Evolutionary conservation across 2,113 vertebrate species (phyloP).

Genomic region (Bubo bubo): DNA sequence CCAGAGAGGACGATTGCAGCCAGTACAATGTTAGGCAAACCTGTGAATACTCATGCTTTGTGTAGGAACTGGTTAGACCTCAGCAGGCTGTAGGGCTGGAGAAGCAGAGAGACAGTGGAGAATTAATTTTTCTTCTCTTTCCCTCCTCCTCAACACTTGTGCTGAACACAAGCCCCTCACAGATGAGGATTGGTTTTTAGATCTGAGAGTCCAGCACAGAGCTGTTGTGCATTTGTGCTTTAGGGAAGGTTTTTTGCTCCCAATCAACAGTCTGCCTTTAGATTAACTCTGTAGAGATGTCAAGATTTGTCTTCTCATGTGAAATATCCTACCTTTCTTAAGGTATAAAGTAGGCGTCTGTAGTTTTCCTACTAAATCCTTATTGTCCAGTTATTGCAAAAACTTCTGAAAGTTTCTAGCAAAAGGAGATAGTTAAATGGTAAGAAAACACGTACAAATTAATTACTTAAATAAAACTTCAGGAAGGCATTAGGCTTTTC

Average conservation of each 20-base stretch:
- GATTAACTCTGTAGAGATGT: background rate
- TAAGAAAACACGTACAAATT: background rate
- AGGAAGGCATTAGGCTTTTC: background rate
- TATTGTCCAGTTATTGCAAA: background rate
- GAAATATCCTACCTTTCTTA: background rate
- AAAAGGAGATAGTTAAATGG: background rate
- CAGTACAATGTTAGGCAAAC: background rate
- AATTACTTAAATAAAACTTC: background rate
- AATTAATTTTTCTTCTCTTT: background rate
- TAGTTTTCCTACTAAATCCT: background rate
- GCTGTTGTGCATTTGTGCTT: background rate
- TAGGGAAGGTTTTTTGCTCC: background rate
- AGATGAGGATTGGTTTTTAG: background rate
- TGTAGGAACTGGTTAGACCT: background rate
- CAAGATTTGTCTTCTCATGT: background rate
- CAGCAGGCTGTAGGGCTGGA: background rate
- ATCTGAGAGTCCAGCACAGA: background rate
- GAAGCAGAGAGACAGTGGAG: background rate
- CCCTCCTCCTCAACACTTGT: background rate
- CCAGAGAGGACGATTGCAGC: background rate
- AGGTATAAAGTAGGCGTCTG: background rate
- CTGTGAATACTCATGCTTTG: background rate
- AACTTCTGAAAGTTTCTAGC: background rate
- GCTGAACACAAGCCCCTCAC: background rate
- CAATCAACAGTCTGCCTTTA: background rate